phyloP scores from a whole-genome alignment of 2,797 vertebrate genomes.

The Crenichthys baileyi region DNA sequence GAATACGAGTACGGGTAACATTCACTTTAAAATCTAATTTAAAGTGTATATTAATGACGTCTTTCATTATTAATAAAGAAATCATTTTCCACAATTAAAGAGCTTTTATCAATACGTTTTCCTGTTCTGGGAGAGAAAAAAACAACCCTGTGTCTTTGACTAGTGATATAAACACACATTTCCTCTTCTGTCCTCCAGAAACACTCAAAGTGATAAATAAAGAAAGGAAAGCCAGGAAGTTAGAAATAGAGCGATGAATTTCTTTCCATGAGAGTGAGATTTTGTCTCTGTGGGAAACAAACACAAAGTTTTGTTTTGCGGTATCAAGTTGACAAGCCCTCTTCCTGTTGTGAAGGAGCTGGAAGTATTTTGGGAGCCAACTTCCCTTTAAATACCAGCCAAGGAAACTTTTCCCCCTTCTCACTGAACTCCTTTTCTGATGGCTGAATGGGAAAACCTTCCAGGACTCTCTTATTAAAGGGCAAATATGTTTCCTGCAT shows the following conservation, averaged over 20 bases:
- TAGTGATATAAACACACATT: conserved; percentile 3
- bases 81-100: not conserved
- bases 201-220: not conserved
- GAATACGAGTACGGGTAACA: too few relatives aligned
- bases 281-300: conserved; percentile 26
- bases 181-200: conserved; percentile 30
- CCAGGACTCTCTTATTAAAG: conserved; percentile 2
- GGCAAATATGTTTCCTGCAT: conserved; percentile 4
- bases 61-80: not conserved
- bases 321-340: conserved; percentile 42
- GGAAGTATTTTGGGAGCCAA: conserved; percentile 44
- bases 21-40: not conserved
- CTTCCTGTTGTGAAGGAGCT: conserved; percentile 60
- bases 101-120: not conserved
- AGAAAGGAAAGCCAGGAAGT: conserved; percentile 1
- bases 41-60: not conserved
- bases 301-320: conserved; percentile 19
- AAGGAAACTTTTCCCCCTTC: conserved; percentile 33
- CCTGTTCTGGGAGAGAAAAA: not conserved
- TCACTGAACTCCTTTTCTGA: conserved; percentile 14
- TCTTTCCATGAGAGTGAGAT: conserved; percentile 2
- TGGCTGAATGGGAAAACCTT: conserved; percentile 37
- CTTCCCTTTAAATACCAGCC: conserved; percentile 45
- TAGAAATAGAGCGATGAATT: not conserved
- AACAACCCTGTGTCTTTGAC: not conserved